A percentile compares a stretch with the other conserved stretches of the same genome.
phyloP scores from a whole-genome alignment of 2,888 invertebrate genomes.

The Hypsopygia costalis region DNA sequence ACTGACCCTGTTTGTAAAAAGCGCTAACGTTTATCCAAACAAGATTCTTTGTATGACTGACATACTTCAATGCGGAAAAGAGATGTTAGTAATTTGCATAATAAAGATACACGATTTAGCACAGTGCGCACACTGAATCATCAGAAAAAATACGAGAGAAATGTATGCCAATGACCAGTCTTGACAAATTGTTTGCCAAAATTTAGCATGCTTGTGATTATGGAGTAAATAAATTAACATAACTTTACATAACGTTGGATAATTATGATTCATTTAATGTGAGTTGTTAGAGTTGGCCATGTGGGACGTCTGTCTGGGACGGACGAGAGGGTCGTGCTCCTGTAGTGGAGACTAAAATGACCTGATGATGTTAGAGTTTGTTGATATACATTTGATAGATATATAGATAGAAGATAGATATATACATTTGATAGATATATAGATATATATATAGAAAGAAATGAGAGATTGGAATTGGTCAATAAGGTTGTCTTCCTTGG shows the following conservation, averaged over 20 bases:
- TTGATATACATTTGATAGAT: no score
- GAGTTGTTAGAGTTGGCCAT: neutral
- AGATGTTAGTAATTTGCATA: conserved; percentile 14
- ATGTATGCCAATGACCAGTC: conserved; percentile 5
- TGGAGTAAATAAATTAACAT: neutral
- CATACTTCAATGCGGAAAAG: conserved; percentile 20
- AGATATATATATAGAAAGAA: no score
- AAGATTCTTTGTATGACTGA: conserved; percentile 19
- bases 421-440: no score
- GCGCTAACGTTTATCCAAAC: neutral
- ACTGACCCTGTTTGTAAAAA: conserved; percentile 21
- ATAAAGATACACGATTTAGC: conserved; percentile 8
- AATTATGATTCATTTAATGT: neutral
- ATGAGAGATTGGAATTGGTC: no score
- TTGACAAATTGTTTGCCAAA: conserved; percentile 1
- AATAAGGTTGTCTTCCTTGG: no score
- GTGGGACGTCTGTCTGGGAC: no score
- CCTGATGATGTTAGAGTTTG: no score
- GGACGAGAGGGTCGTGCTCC: no score
- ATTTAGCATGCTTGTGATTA: neutral
- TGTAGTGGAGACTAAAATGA: no score
- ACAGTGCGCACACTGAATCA: conserved; percentile 6
- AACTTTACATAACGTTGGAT: neutral
- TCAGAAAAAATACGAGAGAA: conserved; percentile 7
- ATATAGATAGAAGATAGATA: no score